Evolutionary conservation across 1,140 invertebrate species (phyloP).

Genomic region (Leguminivora glycinivorella): DNA sequence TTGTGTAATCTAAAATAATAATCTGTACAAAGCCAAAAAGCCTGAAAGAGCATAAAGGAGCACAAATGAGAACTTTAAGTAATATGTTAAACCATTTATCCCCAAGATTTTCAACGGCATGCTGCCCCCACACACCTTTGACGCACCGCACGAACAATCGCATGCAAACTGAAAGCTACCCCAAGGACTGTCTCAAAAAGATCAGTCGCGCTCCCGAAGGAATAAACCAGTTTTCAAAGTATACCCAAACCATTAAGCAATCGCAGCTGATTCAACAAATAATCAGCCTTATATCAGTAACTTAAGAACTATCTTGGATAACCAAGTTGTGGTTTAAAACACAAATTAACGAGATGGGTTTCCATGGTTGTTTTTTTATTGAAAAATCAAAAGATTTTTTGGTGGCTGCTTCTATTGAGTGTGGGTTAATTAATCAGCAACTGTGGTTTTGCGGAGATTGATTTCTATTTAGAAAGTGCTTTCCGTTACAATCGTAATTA

Average conservation of each 20-base stretch:
- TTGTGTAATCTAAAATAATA: no score
- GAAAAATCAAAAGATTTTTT: conserved; percentile 24
- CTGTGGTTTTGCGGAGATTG: not conserved
- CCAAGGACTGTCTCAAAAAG: conserved; percentile 64
- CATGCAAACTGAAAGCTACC: conserved; percentile 60
- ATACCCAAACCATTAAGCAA: not conserved
- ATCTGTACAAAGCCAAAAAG: no score
- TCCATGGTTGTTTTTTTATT: conserved; percentile 35
- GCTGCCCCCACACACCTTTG: conserved; percentile 44
- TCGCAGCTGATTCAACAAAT: not conserved
- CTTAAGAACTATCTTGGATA: not conserved
- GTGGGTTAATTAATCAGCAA: not conserved
- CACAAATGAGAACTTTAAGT: no score
- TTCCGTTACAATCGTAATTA: not conserved
- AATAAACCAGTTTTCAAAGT: conserved; percentile 43
- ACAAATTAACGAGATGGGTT: conserved; percentile 57
- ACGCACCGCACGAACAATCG: conserved; percentile 62
- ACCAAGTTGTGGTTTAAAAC: not conserved
- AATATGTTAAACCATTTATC: not conserved
- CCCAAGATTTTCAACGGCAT: conserved; percentile 6
- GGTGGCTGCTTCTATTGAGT: not conserved
- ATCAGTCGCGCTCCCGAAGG: conserved; percentile 46
- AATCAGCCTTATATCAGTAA: not conserved
- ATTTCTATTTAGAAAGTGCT: not conserved
- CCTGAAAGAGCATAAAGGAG: no score